Evolutionary conservation across 2,888 invertebrate species (phyloP).

Genomic region (Aquatica leii): DNA sequence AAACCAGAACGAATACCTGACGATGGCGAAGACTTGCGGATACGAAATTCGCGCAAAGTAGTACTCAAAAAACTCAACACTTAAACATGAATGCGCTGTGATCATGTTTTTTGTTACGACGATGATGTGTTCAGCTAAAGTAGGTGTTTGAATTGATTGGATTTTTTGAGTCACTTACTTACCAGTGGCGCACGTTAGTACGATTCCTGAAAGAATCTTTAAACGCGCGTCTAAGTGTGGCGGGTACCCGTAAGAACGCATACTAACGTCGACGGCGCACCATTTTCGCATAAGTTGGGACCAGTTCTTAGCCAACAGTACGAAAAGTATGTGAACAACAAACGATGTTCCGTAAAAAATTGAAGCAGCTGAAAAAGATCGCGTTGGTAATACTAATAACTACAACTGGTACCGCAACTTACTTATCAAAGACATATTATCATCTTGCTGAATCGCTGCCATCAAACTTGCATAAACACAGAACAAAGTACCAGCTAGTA

Average conservation of each 20-base stretch:
- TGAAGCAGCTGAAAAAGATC: slow-evolving; percentile 17
- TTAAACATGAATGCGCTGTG: background rate
- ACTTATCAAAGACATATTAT: background rate
- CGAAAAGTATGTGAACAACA: slow-evolving; percentile 57
- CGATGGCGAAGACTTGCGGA: slow-evolving; percentile 63
- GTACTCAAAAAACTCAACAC: slow-evolving; percentile 18
- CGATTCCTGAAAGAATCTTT: slow-evolving; percentile 24
- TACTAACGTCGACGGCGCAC: slow-evolving; percentile 33
- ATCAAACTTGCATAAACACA: background rate
- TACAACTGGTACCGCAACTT: background rate
- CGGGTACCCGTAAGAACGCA: slow-evolving; percentile 37
- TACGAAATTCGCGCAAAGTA: slow-evolving; percentile 46
- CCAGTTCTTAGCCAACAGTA: slow-evolving; percentile 62
- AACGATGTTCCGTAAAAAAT: slow-evolving; percentile 21
- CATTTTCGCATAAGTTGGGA: slow-evolving; percentile 53
- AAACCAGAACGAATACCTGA: slow-evolving; percentile 60
- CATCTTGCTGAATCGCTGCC: too few species aligned
- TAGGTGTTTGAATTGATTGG: too few species aligned
- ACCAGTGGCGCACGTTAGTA: slow-evolving; percentile 22
- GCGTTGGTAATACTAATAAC: background rate
- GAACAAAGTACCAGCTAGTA: background rate
- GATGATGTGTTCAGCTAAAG: slow-evolving; percentile 40
- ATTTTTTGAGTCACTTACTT: too few species aligned
- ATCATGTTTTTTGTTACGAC: slow-evolving; percentile 22
- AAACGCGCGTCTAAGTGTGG: slow-evolving; percentile 24